Base-by-base conservation (phyloP, 1,140 invertebrate species). In the Eupristina koningsbergeri region DNA sequence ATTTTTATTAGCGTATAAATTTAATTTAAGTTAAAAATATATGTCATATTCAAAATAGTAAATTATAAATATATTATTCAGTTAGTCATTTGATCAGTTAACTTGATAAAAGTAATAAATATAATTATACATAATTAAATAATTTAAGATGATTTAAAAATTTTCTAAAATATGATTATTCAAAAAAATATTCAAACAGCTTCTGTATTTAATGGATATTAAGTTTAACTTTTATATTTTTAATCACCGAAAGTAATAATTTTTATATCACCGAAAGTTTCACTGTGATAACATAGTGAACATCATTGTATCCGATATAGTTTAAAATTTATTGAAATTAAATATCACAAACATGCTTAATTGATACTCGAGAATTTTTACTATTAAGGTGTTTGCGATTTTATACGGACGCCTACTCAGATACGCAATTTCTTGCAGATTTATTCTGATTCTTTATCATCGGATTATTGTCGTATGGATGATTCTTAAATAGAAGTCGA, bases 341-440 rank as follows among this genome's bases (percentile, higher is more conserved):
- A 83, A 83, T 34, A 61, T 69, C 63, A 31, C 29, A 29, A 29
- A 31, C 22, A 41, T 39, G 13, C 8, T 29, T 0, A 64, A 29
- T 64, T 47, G 17, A 67, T 17, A 29, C 26, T 26, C 8, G 50
- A 58, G 26, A 64, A 61, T 63, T 76, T n/a, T 76, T 31, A 8
- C 36, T 69, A 31, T 36, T 31, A 31, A 31, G 1, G 41, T 61
- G 7, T 34, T 39, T 26, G 26, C 13, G 31, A 75, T 13, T 8
- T 36, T 31, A 58, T 29, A 15, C 17, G 22, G n/a, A 83, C 81
- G 63, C 82, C 82, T 79, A 73, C 82, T 83, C 75, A 36, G n/a
- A 79, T 83, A 73, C 64, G 76, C 82, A 83, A 83, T 73, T 83
- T 83, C 61, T 67, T 29, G 74, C 80, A 29, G 39, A 19, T 41